Evolutionary conservation across 1,140 invertebrate species (phyloP), one percentile per base, ranked within the genome.

Genomic region (Polypedilum pembai): DNA sequence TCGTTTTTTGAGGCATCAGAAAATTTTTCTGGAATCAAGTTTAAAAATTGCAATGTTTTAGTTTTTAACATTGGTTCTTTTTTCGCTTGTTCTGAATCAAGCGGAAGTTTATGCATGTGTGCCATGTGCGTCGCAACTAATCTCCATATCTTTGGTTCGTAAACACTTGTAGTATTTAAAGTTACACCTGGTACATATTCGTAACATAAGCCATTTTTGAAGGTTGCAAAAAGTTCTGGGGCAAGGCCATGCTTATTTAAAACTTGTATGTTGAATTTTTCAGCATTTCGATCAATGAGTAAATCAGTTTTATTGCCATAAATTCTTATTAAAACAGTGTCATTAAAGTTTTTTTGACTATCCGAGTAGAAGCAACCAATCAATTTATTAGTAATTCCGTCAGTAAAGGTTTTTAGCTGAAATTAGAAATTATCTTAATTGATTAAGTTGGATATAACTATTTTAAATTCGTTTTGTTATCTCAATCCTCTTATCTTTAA

Each of bases 311-410:
- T 95, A 76, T 93, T 88, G 8, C 96, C 96, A 87, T 98, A 98
- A 76, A 98, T 88, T 77, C 96, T 87, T 15, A 98, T 87, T 3
- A 98, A 85, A 0, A 98, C 86, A 79, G 94, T 89, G 77, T 94
- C 88, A 78, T 90, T 85, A 77, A 85, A 80, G 75, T 84, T 82
- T 75, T 77, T 77, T 73, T 78, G 78, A 73, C 77, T 76, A 45
- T 83, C 76, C 41, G 21, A 75, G 40, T 83, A 76, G 75, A 86
- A 92, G 78, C 94, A 92, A 33, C 92, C 92, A 72, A 98, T 85
- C 75, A 98, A 86, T 82, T 93, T 94, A 85, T 98, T 98, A 73
- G 96, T 96, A 74, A 97, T 95, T 40, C 96, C 96, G 87, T 96
- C 93, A 74, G 93, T 97, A 83, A 98, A 98, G 78, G 91, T 82